Base-by-base conservation (phyloP, 2,888 invertebrate genomes). In the Vanessa cardui region DNA sequence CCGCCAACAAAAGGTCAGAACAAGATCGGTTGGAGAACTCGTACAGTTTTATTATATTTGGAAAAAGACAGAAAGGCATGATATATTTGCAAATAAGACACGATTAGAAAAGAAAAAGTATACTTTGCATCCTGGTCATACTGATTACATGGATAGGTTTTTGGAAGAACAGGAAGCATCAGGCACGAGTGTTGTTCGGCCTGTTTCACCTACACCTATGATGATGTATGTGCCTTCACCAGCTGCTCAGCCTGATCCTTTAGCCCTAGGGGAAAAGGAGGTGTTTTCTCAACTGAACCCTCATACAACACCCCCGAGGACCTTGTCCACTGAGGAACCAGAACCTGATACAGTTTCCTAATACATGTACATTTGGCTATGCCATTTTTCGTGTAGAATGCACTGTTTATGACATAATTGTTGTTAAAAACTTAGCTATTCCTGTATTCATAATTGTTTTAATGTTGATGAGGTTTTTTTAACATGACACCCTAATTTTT, bases 31-130 rank as follows among this genome's bases (percentile, higher is more conserved):
- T 54, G 98, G 99, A 45, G 99, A 99, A 88, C 93, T 99, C 71
- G 98, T 99, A 16, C 98, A 99, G 84, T 99, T 99, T 92, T 97
- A 97, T 87, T 97, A 97, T 80, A 94, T 99, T 65, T 99, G 99
- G 99, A 99, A 99, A 90, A 99, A 99, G 89, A 99, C 99, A 33
- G 99, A 99, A 83, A 94, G 99, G 20, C 98, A 99, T 87, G 99
- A 99, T 89, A 96, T 96, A 78, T 96, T 96, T 84, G 98, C 98
- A 0, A 97, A 97, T 83, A 97, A 97, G 87, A 96, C 96, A 12
- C 94, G 98, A 61, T 87, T 98, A 76, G 98, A 98, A 82, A 98
- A 98, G 91, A 97, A 98, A 85, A 98, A 98, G 84, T 98, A 98
- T 84, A 96, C 96, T 6, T 87, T 98, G 58, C 98, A 98, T 90